A percentile compares a stretch with the other conserved stretches of the same genome.
Conservation (phyloP, 2,113 vertebrate genomes). For the Sigmodon hispidus region DNA sequence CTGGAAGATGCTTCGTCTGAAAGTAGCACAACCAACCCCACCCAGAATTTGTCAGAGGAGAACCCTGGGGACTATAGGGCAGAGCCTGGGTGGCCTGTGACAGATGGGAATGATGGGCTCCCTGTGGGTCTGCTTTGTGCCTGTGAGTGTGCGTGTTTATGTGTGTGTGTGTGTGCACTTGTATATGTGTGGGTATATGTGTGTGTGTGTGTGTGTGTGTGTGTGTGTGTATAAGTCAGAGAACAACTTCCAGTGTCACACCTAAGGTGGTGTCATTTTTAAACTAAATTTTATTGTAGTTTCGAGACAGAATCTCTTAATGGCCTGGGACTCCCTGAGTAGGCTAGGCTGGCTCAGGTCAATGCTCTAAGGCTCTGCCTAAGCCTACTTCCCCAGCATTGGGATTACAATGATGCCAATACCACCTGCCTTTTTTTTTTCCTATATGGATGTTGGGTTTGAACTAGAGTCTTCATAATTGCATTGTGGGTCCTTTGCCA, state of each 20-base stretch:
- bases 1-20: background rate
- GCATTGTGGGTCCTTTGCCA: background rate
- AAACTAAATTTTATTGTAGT: background rate
- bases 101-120: background rate
- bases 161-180: background rate
- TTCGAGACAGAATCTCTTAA: background rate
- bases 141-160: background rate
- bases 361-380: background rate
- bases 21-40: background rate
- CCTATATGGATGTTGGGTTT: background rate
- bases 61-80: accelerated
- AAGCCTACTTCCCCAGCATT: background rate
- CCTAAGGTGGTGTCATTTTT: background rate
- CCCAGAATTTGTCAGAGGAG: background rate
- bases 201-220: background rate
- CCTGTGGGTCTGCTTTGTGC: background rate
- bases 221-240: background rate
- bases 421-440: background rate
- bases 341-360: background rate
- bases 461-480: background rate
- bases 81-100: background rate
- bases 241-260: background rate
- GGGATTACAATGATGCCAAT: background rate
- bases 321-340: background rate
- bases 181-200: background rate